Evolutionary conservation across 2,888 invertebrate genomes (phyloP), one percentile per base, ranked within the genome.

Genomic region (Dicroscelio sp.): DNA sequence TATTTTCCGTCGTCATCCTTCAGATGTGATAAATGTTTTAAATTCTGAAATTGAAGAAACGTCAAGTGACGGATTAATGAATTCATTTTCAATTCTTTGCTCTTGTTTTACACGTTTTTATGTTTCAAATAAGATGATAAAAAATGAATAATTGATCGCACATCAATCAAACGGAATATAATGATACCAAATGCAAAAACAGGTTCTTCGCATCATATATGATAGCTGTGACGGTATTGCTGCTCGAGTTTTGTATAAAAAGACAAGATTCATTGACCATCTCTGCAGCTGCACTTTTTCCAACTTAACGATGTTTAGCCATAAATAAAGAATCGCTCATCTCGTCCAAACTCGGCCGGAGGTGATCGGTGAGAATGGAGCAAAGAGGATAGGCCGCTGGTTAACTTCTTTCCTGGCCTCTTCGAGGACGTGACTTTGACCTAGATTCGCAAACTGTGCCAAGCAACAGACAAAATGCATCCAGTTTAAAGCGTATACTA

Each of bases 401-500:
- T 93, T 94, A 95, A 95, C 93, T 95, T 94, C 94, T 95, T 95
- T 96, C 95, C 95, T 95, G 96, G 96, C 95, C 95, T 95, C 95
- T 94, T 71, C 94, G 96, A 96, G 96, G 96, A 96, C 96, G 94
- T 94, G 96, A 96, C 96, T 96, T 96, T 96, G 96, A 96, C 96
- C 96, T 95, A 96, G 95, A 96, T 96, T 78, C 75, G 84, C 84
- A 94, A 96, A 95, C 94, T 95, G 95, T 95, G 95, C 93, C 95
- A 94, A 89, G 92, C 93, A 87, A 82, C 92, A 88, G 90, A 87
- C 92, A 94, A 95, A 94, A 95, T 94, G 95, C 94, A 95, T 91
- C 92, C 80, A 92, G 92, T 90, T 89, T 89, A 91, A 90, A 90
- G 92, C 90, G 90, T 86, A 92, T 83, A 23, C 86, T 75, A 55